Evolutionary conservation across 2,888 invertebrate genomes (phyloP), one percentile per base, ranked within the genome.

Genomic region (Hololepta plana): DNA sequence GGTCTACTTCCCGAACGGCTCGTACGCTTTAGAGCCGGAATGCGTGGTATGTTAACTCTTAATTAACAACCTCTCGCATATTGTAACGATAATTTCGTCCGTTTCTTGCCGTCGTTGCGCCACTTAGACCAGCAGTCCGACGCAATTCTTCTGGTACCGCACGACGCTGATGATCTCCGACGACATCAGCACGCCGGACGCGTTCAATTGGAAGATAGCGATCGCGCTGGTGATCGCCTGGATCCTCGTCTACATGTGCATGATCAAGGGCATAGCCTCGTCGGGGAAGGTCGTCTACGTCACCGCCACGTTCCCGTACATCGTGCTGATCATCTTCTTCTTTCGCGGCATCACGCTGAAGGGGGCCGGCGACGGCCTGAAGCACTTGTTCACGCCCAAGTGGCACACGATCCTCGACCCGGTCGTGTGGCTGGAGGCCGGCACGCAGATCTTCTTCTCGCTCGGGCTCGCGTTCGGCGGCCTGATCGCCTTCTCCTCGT

Each of bases 381-480:
- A 71, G 4, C 88, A 91, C 55, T 64, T 93, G 13, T 88, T 93
- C 47, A 85, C 84, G 0, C 91, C 91, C 0, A 79, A 85, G 59
- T 87, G 93, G 81, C 79, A 80, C 44, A 85, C 74, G 32, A 65
- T 95, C 30, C 57, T 79, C 16, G 91, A 91, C 58, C 93, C 93
- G 5, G 84, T 87, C 0, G 93, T 95, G 0, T 95, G 95, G 95
- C 57, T 95, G 27, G 93, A 95, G 57, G 93, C 95, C 0, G 93
- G 93, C 2, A 93, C 93, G 0, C 95, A 95, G 53, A 93, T 95
- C 43, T 95, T 95, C 60, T 95, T 93, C 56, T 93, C 91, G 0
- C 65, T 93, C 32, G 93, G 93, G 5, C 58, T 95, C 24, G 93
- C 91, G 1, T 95, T 95, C 42, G 95, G 95, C 7, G 93, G 93